Evolutionary conservation across 2,113 vertebrate species (phyloP), one percentile per base, ranked within the genome.

Genomic region (Gallinago media): DNA sequence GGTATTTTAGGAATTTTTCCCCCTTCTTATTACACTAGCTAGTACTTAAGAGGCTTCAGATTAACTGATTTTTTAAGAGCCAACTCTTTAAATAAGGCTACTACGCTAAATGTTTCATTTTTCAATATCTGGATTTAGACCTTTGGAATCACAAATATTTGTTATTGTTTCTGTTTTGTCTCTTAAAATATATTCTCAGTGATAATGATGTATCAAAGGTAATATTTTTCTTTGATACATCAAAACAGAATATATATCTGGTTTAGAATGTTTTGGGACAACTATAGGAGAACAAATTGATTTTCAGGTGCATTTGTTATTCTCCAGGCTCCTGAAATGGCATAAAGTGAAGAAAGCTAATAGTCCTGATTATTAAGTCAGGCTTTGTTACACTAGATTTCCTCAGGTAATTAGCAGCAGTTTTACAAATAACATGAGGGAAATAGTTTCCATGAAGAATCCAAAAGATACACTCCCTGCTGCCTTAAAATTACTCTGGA

Each of bases 401-500:
- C 84, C 67, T 66, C 42, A 87, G 49, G 27, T 84, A 97, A 94
- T 96, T 92, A 88, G 47, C 32, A 95, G 46, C 15, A 77, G 16
- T 40, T 95, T 65, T 82, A 70, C 20, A 94, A 89, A 86, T 86
- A 68, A 66, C 29, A 54, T 36, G 5, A 92, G 21, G 25, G 8
- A 90, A 95, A 65, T 49, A 26, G 9, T 38, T 92, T 56, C 26
- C 32, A 75, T 12, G 44, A 72, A 86, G 15, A 46, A 90, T 79
- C 42, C 17, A 82, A 88, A 71, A 22, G 9, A 17, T 38, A 54
- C 50, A 20, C 3, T 68, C 29, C 15, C 8, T 52, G 8, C 11
- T 85, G 42, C 55, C 42, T 56, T 67, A 82, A 87, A 81, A 56
- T 67, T 50, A 18, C 56, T 85, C 62, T 63, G 13, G 27, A 92